phyloP scores from a whole-genome alignment of 1,140 invertebrate species.

The Drosophila ficusphila region DNA sequence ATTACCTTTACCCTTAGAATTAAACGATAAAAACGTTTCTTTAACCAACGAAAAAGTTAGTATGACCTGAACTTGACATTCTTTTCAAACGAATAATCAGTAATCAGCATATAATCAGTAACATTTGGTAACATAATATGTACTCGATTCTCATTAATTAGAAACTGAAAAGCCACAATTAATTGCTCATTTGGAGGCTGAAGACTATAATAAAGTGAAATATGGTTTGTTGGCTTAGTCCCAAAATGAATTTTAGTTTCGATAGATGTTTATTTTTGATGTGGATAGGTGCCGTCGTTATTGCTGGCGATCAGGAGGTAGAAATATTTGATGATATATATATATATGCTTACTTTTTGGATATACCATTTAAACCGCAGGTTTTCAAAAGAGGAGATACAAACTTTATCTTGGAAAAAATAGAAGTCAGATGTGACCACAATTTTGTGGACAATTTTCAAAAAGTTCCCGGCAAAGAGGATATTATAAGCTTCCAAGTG shows the following conservation, averaged over 20 bases:
- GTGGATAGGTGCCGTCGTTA: background rate
- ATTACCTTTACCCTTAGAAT: no score
- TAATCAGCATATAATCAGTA: background rate
- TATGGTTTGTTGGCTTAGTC: background rate
- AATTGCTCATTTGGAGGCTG: constrained; percentile 7
- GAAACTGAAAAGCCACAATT: constrained; percentile 4
- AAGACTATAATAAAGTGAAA: background rate
- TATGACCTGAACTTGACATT: no score
- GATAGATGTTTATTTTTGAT: constrained; percentile 1
- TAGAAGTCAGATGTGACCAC: constrained; percentile 45
- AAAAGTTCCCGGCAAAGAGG: background rate
- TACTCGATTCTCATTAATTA: background rate
- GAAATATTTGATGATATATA: no score
- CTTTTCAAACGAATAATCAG: no score
- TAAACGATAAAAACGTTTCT: no score
- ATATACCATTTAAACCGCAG: background rate
- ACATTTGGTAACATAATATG: background rate
- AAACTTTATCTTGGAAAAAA: constrained; percentile 26
- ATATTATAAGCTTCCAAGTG: constrained; percentile 38
- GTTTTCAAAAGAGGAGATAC: constrained; percentile 22
- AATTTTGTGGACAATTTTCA: constrained; percentile 48
- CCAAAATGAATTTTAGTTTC: constrained; percentile 7
- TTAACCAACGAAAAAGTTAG: no score
- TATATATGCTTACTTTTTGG: background rate
- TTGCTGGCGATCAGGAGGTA: background rate